These are phyloP conservation scores for Chauna torquata DNA, from an alignment of 2,113 vertebrate genomes.

Conservation along the genomic window DNA sequence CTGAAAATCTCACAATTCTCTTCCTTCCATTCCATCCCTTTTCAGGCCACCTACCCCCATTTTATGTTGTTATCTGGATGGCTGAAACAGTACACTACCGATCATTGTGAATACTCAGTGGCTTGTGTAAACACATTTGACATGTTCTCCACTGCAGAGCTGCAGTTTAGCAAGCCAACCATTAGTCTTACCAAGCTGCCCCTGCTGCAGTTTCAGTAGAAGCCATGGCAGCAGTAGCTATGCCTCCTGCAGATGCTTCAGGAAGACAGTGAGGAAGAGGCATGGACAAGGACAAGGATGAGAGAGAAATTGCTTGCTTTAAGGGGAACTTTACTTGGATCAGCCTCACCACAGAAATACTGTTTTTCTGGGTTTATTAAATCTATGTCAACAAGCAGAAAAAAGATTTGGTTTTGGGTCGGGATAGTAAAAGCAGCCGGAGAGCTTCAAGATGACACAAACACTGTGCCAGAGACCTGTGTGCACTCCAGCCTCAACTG, in stretches of 20 bases:
- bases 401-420: neutral
- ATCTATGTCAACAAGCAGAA: neutral
- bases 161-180: slow-evolving; percentile 3
- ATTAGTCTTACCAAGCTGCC: neutral
- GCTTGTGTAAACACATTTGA: slow-evolving; percentile 57
- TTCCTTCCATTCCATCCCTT: slow-evolving; percentile 9
- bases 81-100: slow-evolving; percentile 48
- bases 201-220: neutral
- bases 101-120: slow-evolving; percentile 65
- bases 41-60: slow-evolving; percentile 39
- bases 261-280: neutral
- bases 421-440: neutral
- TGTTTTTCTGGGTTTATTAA: neutral
- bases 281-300: neutral
- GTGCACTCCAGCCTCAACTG: neutral
- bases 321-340: neutral
- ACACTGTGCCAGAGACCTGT: neutral
- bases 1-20: slow-evolving; percentile 27
- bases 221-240: neutral
- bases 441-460: neutral
- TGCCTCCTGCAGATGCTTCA: neutral
- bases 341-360: neutral
- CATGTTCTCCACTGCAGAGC: neutral
- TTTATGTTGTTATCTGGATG: slow-evolving; percentile 57
- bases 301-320: neutral